Conservation (phyloP, 2,888 invertebrate species). For the Colletes collaris region DNA sequence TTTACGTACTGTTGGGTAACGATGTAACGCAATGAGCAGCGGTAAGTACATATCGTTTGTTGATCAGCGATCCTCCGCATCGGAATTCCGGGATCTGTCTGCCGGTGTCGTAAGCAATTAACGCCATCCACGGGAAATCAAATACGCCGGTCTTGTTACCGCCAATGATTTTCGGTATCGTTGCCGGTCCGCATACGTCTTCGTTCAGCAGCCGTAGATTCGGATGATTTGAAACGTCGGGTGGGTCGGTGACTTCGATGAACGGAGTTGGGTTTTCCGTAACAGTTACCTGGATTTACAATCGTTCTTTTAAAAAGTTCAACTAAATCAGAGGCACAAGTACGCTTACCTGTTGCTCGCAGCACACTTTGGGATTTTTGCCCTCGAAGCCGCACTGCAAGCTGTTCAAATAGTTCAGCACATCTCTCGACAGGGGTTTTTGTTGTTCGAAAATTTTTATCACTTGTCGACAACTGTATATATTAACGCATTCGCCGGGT, state of each 20-base stretch:
- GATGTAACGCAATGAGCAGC: conserved; percentile 85
- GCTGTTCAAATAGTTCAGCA: conserved; percentile 75
- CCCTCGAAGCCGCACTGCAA: conserved; percentile 84
- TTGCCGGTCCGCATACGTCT: conserved; percentile 85
- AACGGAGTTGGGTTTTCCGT: background rate
- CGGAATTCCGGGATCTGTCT: conserved; percentile 67
- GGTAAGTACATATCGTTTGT: conserved; percentile 84
- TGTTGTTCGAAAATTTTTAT: conserved; percentile 73
- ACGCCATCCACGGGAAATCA: conserved; percentile 91
- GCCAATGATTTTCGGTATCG: conserved; percentile 85
- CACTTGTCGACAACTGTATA: conserved; percentile 79
- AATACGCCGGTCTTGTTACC: conserved; percentile 86
- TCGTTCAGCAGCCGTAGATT: conserved; percentile 81
- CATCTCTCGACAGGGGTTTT: conserved; percentile 67
- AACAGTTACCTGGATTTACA: background rate
- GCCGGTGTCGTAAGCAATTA: conserved; percentile 85
- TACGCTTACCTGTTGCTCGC: conserved; percentile 65
- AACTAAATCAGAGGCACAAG: too few relatives aligned
- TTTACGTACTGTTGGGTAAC: conserved; percentile 71
- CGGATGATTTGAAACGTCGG: conserved; percentile 81
- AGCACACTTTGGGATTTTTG: conserved; percentile 82
- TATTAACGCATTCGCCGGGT: conserved; percentile 79
- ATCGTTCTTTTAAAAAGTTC: background rate
- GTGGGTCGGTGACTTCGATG: conserved; percentile 60
- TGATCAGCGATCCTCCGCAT: conserved; percentile 84